Conservation (phyloP, 2,797 vertebrate genomes). For the Myotis findleyi region DNA sequence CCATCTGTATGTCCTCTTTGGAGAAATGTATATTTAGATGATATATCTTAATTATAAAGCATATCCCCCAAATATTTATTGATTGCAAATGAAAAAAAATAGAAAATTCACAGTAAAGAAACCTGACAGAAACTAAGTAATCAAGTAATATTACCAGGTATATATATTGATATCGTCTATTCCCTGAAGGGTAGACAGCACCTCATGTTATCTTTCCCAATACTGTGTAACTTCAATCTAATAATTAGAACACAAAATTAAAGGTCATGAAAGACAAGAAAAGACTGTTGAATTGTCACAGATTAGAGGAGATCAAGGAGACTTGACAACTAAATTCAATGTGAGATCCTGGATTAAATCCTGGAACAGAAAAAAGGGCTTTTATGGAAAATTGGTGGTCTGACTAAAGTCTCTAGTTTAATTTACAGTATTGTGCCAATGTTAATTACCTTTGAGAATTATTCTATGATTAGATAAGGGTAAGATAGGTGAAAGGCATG, state of each 20-base stretch:
- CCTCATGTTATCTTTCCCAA: neutral
- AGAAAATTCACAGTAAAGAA: neutral
- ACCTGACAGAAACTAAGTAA: neutral
- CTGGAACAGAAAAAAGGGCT: neutral
- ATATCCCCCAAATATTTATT: neutral
- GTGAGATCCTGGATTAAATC: neutral
- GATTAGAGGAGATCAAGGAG: neutral
- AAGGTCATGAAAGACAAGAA: constrained; percentile 56
- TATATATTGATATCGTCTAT: neutral
- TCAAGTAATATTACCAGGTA: neutral
- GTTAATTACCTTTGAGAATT: constrained; percentile 33
- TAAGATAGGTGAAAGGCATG: neutral
- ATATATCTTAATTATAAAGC: neutral
- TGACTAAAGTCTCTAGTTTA: neutral
- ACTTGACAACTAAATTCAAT: neutral
- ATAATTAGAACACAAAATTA: constrained; percentile 33
- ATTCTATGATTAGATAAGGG: neutral
- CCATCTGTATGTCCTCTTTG: neutral
- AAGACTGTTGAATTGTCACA: constrained; percentile 16
- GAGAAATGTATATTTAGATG: neutral
- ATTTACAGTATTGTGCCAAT: neutral
- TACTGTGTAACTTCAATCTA: neutral
- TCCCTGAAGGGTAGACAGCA: neutral
- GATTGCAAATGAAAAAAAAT: neutral
- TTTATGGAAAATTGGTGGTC: neutral